Evolutionary conservation across 2,113 vertebrate genomes (phyloP), one percentile per base, ranked within the genome.

Genomic region (Pelodiscus sinensis): DNA sequence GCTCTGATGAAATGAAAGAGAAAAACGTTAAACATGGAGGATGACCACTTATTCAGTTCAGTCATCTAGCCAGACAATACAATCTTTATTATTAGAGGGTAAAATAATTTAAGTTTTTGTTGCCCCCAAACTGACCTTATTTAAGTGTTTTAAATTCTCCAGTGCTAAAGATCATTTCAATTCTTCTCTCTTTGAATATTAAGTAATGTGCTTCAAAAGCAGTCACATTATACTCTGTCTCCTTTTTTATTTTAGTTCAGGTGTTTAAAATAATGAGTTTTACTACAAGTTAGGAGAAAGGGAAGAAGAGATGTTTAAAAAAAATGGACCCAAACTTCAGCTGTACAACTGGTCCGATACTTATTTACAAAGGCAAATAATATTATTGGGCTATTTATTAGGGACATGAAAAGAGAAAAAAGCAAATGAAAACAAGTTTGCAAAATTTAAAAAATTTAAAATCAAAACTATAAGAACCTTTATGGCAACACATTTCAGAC

Each of bases 331-430:
- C 86, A 51, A 24, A 90, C 92, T 57, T 92, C 52, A 3, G 1
- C 58, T 0, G 0, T n/a, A 85, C 90, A 88, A 7, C 80, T 94
- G 88, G 93, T 78, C 91, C 87, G 65, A 25, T 86, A 86, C 93
- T 94, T 94, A 80, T 94, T 97, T 96, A 81, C 91, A 80, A 73
- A 95, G 58, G 21, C 65, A 92, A 94, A 81, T 86, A 73, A 35
- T 56, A 29, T 73, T 92, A 55, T 80, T 84, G 90, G 91, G 65
- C 24, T 80, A 65, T 73, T 83, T 91, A 94, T 94, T 91, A 96
- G 92, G 79, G 83, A 68, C 77, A 29, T 9, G 52, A 82, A 60
- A 60, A 60, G 25, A 60, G 31, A 86, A 92, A 90, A 92, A 25
- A 16, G 4, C 75, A 82, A 93, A 71, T 16, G 90, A 77, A 95